Conservation (phyloP, 2,797 vertebrate genomes). For the Ctenochaetus hawaiiensis region DNA sequence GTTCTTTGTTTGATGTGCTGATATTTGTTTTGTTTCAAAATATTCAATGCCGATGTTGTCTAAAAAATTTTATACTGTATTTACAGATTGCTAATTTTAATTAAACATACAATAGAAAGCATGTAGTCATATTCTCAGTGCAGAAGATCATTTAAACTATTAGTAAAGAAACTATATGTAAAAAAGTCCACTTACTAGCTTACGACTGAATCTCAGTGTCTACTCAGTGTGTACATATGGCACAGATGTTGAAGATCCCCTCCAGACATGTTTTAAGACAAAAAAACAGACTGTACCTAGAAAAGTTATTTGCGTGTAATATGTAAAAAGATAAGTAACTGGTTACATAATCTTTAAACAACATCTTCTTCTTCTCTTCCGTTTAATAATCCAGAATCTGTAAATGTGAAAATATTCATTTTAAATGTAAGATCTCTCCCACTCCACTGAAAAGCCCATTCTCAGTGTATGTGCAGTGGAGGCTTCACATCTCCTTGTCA, state of each 20-base stretch:
- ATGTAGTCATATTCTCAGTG: background rate
- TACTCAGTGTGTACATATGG: background rate
- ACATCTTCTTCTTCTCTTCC: too few species aligned
- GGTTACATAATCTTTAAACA: too few species aligned
- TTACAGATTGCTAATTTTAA: background rate
- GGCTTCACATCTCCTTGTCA: background rate
- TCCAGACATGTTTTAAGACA: too few species aligned
- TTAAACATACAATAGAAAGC: background rate
- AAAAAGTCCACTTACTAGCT: too few species aligned
- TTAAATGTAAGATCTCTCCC: too few species aligned
- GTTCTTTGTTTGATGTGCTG: background rate
- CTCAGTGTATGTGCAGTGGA: background rate
- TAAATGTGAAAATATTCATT: background rate
- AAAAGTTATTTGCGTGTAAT: too few species aligned
- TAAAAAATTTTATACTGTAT: background rate
- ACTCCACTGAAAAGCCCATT: background rate
- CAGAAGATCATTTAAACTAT: background rate
- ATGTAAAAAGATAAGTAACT: too few species aligned
- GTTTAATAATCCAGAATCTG: background rate
- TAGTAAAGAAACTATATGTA: background rate
- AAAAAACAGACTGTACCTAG: too few species aligned
- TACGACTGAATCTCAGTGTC: background rate
- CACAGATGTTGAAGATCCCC: too few species aligned
- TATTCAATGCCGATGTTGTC: background rate
- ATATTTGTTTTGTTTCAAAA: background rate